Conservation (phyloP, 2,113 vertebrate genomes). For the Lipotes vexillifer region DNA sequence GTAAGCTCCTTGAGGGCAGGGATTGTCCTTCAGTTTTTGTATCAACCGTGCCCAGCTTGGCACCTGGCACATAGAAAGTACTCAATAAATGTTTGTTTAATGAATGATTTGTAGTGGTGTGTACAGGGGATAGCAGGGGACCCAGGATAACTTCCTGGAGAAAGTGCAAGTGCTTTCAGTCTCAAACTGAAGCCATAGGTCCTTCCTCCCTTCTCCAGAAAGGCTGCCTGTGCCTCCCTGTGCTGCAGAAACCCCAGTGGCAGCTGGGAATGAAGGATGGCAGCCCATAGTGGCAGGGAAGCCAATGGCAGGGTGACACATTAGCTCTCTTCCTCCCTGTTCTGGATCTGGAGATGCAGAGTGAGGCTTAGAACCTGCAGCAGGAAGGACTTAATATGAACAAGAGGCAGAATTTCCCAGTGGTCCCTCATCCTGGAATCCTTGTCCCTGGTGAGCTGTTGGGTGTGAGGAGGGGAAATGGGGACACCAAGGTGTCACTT, state of each 20-base stretch:
- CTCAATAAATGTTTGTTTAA: slow-evolving; percentile 71
- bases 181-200: not conserved
- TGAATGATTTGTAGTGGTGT: slow-evolving; percentile 11
- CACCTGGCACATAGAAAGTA: slow-evolving; percentile 44
- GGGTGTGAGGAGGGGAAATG: not conserved
- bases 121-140: not conserved
- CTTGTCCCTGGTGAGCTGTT: not conserved
- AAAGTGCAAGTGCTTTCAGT: not conserved
- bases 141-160: not conserved
- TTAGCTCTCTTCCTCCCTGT: not conserved
- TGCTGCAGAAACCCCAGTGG: not conserved
- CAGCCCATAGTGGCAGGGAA: not conserved
- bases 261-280: not conserved
- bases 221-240: not conserved
- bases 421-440: not conserved
- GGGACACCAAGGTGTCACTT: not conserved
- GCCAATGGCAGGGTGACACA: too few species aligned
- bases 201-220: not conserved
- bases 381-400: not conserved
- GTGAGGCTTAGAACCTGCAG: not conserved
- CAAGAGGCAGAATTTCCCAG: not conserved
- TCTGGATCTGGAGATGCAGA: not conserved
- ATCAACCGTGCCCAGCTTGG: slow-evolving; percentile 39
- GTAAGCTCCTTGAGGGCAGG: slow-evolving; percentile 71
- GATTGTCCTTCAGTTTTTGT: slow-evolving; percentile 53